phyloP scores from a whole-genome alignment of 2,888 invertebrate species.

The Agrilus mali region DNA sequence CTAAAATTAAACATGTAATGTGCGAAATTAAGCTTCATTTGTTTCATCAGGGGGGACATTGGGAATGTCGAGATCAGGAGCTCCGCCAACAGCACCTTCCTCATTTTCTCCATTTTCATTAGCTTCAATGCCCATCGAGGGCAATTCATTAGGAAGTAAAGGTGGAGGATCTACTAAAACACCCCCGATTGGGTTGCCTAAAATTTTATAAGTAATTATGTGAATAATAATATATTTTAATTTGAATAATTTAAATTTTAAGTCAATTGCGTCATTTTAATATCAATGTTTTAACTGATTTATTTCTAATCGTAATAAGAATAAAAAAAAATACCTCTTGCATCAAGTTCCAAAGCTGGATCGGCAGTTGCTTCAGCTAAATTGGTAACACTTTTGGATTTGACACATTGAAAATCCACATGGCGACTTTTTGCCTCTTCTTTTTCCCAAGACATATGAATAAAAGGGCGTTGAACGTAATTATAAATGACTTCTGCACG shows the following conservation, averaged over 20 bases:
- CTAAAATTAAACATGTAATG: no score
- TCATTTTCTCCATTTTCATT: conserved; percentile 26
- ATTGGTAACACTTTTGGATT: conserved; percentile 95
- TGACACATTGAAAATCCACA: conserved; percentile 98
- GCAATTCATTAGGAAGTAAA: conserved; percentile 21
- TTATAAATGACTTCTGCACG: conserved; percentile 97
- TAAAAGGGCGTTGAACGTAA: conserved; percentile 97
- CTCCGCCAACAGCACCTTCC: conserved; percentile 30
- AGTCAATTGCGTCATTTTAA: no score
- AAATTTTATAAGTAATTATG: no score
- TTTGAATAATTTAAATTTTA: no score
- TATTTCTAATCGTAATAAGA: no score
- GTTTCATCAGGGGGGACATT: conserved; percentile 27
- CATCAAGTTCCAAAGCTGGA: conserved; percentile 57
- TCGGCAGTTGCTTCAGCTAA: conserved; percentile 91
- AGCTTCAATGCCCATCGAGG: conserved; percentile 18
- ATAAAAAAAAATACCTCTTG: conserved; percentile 36
- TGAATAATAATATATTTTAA: no score
- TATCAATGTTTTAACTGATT: no score
- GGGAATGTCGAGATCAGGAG: conserved; percentile 24
- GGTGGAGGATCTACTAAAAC: conserved; percentile 23
- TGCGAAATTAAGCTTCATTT: conserved; percentile 6
- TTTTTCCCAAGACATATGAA: conserved; percentile 99
- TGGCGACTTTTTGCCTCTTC: conserved; percentile 98
- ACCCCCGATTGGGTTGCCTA: conserved; percentile 20